Evolutionary conservation across 2,797 vertebrate genomes (phyloP), one percentile per base, ranked within the genome.

Genomic region (Coregonus sp.): DNA sequence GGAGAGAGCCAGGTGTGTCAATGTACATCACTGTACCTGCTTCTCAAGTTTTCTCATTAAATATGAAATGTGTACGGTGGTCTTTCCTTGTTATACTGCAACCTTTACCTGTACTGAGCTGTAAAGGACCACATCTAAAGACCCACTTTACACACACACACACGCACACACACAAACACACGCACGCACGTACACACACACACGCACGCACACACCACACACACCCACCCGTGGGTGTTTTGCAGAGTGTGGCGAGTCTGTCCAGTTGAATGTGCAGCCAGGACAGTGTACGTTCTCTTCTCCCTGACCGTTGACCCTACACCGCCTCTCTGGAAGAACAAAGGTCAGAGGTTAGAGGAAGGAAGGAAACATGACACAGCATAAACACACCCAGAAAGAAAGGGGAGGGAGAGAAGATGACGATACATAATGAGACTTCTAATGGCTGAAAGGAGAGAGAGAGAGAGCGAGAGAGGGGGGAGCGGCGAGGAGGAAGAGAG

Each of bases 221-320:
- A 25, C 25, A n/a, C n/a, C n/a, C n/a, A n/a, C n/a, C n/a, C n/a
- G n/a, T n/a, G n/a, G n/a, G n/a, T 0, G 96, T 96, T 86, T 92
- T 92, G 84, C 97, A 98, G 90, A 98, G 86, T 92, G 90, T 83
- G 90, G 90, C 90, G 73, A 98, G 96, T 11, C 84, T 91, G 82
- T 95, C 95, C 89, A 98, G 90, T 81, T 95, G 95, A 73, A 73
- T 94, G 92, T 77, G 89, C 76, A 51, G 89, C 92, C 81, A 95
- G 91, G 29, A 89, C 90, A 47, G 92, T 92, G n/a, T n/a, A n/a
- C n/a, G n/a, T n/a, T n/a, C n/a, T n/a, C n/a, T n/a, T n/a, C 29
- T 33, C 5, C 65, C 12, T 33, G 31, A 16, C 65, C 5, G 4
- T 31, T 33, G 65, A 31, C 89, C 89, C 89, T 94, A 94, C 94